phyloP scores from a whole-genome alignment of 2,113 vertebrate species.

The Falcunculus frontatus region DNA sequence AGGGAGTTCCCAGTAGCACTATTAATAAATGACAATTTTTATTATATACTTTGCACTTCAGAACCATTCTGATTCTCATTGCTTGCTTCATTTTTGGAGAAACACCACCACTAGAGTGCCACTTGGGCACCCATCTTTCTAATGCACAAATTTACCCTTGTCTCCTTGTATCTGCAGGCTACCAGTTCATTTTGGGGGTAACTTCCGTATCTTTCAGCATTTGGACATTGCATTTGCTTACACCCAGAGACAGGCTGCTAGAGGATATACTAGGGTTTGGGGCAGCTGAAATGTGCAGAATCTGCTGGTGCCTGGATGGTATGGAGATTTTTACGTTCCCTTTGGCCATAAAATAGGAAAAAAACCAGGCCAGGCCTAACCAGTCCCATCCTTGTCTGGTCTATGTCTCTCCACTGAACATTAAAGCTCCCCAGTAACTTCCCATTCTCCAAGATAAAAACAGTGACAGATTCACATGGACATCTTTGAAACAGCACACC shows the following conservation, averaged over 20 bases:
- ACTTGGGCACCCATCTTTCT: not conserved
- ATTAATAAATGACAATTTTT: constrained; percentile 31
- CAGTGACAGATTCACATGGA: not conserved
- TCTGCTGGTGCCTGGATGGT: not conserved
- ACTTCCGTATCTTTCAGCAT: not conserved
- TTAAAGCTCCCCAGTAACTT: not conserved
- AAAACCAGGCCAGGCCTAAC: not conserved
- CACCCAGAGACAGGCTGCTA: not conserved
- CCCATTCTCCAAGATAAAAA: not conserved
- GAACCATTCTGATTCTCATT: not conserved
- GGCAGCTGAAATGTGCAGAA: not conserved
- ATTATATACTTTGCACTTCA: not conserved
- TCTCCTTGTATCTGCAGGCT: not conserved
- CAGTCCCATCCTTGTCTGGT: not conserved
- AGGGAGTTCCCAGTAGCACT: not conserved
- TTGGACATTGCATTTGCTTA: not conserved
- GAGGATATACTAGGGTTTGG: not conserved
- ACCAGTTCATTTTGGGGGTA: not conserved
- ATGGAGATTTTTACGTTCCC: not conserved
- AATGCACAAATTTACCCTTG: not conserved
- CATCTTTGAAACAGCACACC: not conserved
- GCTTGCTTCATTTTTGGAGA: not conserved
- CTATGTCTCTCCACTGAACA: not conserved
- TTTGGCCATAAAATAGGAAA: not conserved
- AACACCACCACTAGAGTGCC: not conserved